Base-by-base conservation (phyloP, 2,113 vertebrate species). In the Chloropsis cyanopogon region DNA sequence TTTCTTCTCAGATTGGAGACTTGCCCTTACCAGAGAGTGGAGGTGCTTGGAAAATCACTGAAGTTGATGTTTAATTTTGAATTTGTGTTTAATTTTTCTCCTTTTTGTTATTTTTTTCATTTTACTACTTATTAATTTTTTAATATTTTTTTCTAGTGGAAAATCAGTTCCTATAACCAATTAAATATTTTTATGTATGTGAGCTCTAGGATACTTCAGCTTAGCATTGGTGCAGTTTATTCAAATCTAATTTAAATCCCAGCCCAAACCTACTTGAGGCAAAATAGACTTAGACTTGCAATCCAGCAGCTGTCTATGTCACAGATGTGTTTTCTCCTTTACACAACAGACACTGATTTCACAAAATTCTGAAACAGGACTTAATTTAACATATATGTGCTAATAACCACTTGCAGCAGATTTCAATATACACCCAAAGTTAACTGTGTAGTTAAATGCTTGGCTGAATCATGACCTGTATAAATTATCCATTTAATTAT, bases 401-500 rank as follows among this genome's bases (percentile, higher is more conserved):
- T 86, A 75, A 92, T 60, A 91, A 41, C 33, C 23, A 52, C 33
- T 80, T 80, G 60, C 56, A 78, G 52, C 46, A 59, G 64, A 86
- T 96, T 86, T 93, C 44, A 75, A 13, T 90, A 78, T 46, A 12
- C 1, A 4, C 71, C 80, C 52, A 2, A 56, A 87, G 57, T 79
- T 92, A 91, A 78, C 44, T 14, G 23, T 83, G 56, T 64, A 70
- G 90, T 90, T 81, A 93, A 95, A 88, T 90, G 79, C 37, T 90
- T 78, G 86, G 56, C 90, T 95, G 77, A 86, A 96, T 90, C 41
- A 56, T 11, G 56, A 65, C 80, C 60, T 69, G 33, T 61, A 28
- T 69, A 87, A 91, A 49, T 92, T 61, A 93, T 82, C n/a, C 24
- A 72, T 91, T 95, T 94, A 91, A 94, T 86, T 80, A 52, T 93